Evolutionary conservation across 92 coral and sea anemone species (phyloP).

Genomic region (Bergia puertoricense): DNA sequence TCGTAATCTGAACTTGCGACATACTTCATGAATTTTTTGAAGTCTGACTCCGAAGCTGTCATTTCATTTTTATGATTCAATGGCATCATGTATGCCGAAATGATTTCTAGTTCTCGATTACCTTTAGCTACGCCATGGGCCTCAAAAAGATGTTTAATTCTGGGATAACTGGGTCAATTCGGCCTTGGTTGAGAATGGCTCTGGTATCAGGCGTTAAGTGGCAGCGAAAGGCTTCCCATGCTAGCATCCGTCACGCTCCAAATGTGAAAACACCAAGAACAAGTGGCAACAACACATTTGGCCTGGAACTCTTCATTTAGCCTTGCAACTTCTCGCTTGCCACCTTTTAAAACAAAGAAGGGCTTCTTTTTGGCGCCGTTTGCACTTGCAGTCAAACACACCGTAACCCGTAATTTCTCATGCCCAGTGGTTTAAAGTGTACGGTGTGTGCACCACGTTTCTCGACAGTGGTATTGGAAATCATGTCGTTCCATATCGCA

Average conservation of each 20-base stretch:
- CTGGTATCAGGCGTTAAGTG: not conserved
- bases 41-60: too few relatives aligned
- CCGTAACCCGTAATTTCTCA: conserved; percentile 2
- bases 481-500: not conserved
- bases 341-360: conserved; percentile 34
- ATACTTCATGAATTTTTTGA: too few relatives aligned
- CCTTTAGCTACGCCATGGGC: too few relatives aligned
- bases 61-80: too few relatives aligned
- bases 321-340: conserved; percentile 20
- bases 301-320: conserved; percentile 16
- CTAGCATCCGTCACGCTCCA: too few relatives aligned
- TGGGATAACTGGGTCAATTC: conserved; percentile 39
- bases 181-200: conserved; percentile 36
- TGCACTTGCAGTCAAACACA: conserved; percentile 24
- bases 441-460: conserved; percentile 25
- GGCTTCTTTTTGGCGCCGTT: conserved; percentile 32
- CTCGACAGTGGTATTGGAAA: conserved; percentile 12
- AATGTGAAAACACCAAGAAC: too few relatives aligned
- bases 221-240: too few relatives aligned
- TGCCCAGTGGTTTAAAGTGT: conserved; percentile 41
- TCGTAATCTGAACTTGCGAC: too few relatives aligned
- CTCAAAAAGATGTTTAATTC: too few relatives aligned
- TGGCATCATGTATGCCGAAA: too few relatives aligned
- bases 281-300: conserved; percentile 30
- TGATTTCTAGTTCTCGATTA: too few relatives aligned